Percentiles rank a stretch among this genome's conserved stretches.
These are phyloP conservation scores for Urocitellus parryii DNA, from an alignment of 2,113 vertebrate genomes.

Conservation along the genomic window DNA sequence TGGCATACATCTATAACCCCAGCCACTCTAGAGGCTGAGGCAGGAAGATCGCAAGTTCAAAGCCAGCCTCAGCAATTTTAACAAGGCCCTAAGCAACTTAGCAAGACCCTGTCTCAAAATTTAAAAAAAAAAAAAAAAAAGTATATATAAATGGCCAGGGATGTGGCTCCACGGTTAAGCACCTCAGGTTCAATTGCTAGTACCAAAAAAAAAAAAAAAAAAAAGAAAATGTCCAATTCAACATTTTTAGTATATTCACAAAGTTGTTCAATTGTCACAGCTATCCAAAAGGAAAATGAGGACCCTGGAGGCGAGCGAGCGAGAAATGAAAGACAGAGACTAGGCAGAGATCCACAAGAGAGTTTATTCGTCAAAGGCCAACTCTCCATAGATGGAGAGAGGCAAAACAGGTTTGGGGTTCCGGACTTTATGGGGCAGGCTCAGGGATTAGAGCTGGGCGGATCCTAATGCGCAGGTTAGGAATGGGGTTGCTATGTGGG, in stretches of 20 bases:
- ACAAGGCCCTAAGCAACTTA: background rate
- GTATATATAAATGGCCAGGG: background rate
- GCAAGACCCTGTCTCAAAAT: background rate
- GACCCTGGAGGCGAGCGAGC: too few species aligned
- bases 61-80: background rate
- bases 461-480: too few species aligned
- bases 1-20: background rate
- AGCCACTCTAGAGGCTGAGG: background rate
- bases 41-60: background rate
- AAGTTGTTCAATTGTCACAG: background rate
- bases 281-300: background rate
- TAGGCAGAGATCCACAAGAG: too few species aligned
- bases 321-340: too few species aligned
- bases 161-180: background rate
- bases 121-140: too few species aligned
- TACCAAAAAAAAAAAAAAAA: background rate
- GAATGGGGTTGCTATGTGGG: too few species aligned
- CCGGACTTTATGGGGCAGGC: too few species aligned
- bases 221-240: background rate
- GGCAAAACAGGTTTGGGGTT: too few species aligned
- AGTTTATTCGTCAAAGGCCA: too few species aligned
- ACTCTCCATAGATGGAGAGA: too few species aligned
- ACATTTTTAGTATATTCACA: background rate
- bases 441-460: too few species aligned
- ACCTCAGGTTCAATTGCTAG: background rate